Evolutionary conservation across 2,113 vertebrate species (phyloP).

Genomic region (Hylia prasina): DNA sequence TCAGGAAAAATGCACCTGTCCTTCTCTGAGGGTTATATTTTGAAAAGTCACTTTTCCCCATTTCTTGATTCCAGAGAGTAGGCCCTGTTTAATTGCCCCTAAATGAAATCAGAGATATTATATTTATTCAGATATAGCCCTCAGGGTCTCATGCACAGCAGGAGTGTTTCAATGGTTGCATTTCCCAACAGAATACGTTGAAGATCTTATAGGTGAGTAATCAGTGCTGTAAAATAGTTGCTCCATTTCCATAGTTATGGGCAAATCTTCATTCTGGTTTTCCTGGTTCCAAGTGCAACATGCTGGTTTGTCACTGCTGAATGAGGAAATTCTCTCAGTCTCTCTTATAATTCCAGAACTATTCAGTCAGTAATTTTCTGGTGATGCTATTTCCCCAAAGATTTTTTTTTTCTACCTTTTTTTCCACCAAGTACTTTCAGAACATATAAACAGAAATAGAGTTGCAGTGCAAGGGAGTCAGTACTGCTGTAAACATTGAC

Average conservation of each 20-base stretch:
- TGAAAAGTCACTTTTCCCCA: background rate
- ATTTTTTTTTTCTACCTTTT: background rate
- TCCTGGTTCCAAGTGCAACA: rapidly evolving
- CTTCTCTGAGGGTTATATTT: background rate
- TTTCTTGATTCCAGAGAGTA: background rate
- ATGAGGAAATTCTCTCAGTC: background rate
- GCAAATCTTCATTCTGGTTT: background rate
- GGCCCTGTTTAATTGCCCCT: background rate
- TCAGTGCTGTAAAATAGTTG: background rate
- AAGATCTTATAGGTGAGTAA: background rate
- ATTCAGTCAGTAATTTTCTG: background rate
- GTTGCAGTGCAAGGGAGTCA: background rate
- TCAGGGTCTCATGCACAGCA: background rate
- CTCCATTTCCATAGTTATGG: background rate
- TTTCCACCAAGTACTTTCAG: background rate
- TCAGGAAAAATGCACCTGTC: background rate
- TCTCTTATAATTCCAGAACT: background rate
- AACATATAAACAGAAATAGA: background rate
- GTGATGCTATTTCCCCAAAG: background rate
- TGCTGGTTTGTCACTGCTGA: background rate
- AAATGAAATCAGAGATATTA: background rate
- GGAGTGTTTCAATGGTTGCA: background rate
- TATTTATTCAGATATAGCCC: background rate
- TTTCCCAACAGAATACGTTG: background rate
- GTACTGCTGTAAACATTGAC: background rate